phyloP scores from a whole-genome alignment of 2,797 vertebrate genomes.

The Neostethus bicornis region DNA sequence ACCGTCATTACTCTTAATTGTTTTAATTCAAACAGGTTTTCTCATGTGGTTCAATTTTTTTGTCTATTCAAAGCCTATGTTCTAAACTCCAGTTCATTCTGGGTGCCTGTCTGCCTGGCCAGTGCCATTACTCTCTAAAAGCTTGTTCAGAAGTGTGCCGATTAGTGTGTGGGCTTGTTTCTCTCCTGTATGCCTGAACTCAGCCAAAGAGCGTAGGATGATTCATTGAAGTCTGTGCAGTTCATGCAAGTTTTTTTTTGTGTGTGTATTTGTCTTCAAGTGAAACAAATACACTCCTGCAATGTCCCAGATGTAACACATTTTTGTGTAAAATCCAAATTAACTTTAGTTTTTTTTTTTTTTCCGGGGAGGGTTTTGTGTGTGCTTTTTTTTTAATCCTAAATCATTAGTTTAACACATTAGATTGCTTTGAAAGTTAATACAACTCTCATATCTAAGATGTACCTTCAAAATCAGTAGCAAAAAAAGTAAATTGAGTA shows the following conservation, averaged over 20 bases:
- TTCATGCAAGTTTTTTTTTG: slow-evolving; percentile 21
- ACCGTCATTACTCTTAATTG: slow-evolving; percentile 6
- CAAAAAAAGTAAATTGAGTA: background rate
- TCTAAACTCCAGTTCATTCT: slow-evolving; percentile 38
- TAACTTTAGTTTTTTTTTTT: slow-evolving; percentile 11
- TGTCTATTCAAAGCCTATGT: slow-evolving; percentile 28
- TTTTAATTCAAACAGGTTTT: background rate
- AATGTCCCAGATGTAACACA: slow-evolving; percentile 19
- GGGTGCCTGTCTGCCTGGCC: slow-evolving; percentile 53
- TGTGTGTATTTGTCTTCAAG: slow-evolving; percentile 18
- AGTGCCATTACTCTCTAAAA: slow-evolving; percentile 49
- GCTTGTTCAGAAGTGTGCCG: slow-evolving; percentile 37
- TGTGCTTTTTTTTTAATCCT: slow-evolving; percentile 9
- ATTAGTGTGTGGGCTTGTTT: slow-evolving; percentile 32
- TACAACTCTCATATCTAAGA: background rate
- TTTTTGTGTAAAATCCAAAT: slow-evolving; percentile 5
- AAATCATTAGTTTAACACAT: slow-evolving; percentile 11
- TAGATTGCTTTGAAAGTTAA: slow-evolving; percentile 2
- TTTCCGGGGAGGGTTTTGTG: too few relatives aligned
- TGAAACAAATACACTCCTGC: slow-evolving; percentile 27
- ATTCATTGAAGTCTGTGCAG: slow-evolving; percentile 40
- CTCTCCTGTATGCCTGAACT: slow-evolving; percentile 51
- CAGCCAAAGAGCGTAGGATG: slow-evolving; percentile 72
- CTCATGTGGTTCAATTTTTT: background rate
- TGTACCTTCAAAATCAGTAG: slow-evolving; percentile 9